phyloP scores from a whole-genome alignment of 2,113 vertebrate species.

The Columba livia region DNA sequence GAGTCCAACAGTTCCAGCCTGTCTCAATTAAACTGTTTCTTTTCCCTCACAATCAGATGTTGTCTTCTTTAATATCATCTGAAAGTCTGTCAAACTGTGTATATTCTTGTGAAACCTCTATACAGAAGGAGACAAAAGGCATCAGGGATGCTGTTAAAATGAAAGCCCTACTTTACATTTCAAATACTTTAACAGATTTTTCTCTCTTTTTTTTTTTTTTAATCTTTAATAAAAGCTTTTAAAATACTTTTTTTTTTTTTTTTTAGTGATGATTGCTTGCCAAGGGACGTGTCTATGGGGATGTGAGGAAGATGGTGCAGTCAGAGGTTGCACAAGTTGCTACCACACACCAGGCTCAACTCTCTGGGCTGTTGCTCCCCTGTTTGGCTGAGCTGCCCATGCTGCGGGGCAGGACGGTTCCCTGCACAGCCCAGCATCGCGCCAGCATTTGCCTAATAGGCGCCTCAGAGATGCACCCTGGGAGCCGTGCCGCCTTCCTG shows the following conservation, averaged over 20 bases:
- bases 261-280: background rate
- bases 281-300: background rate
- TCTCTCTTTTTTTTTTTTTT: background rate
- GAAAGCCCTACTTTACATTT: slow-evolving; percentile 59
- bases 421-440: background rate
- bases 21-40: background rate
- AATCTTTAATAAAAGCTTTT: slow-evolving; percentile 32
- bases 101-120: slow-evolving; percentile 33
- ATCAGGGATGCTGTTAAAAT: slow-evolving; percentile 36
- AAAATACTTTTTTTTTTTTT: background rate
- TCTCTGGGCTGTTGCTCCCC: background rate
- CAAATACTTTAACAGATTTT: slow-evolving; percentile 34
- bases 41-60: background rate
- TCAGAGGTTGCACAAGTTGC: background rate
- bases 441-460: background rate
- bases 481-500: background rate
- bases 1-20: background rate
- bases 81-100: slow-evolving; percentile 42
- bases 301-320: background rate
- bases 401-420: background rate
- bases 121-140: slow-evolving; percentile 44
- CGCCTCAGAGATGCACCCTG: background rate
- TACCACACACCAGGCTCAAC: background rate
- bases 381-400: background rate
- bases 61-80: slow-evolving; percentile 6